A percentile compares a stretch with the other conserved stretches of the same genome.
Evolutionary conservation across 2,113 vertebrate genomes (phyloP).

Genomic region (Patagioenas fasciata): DNA sequence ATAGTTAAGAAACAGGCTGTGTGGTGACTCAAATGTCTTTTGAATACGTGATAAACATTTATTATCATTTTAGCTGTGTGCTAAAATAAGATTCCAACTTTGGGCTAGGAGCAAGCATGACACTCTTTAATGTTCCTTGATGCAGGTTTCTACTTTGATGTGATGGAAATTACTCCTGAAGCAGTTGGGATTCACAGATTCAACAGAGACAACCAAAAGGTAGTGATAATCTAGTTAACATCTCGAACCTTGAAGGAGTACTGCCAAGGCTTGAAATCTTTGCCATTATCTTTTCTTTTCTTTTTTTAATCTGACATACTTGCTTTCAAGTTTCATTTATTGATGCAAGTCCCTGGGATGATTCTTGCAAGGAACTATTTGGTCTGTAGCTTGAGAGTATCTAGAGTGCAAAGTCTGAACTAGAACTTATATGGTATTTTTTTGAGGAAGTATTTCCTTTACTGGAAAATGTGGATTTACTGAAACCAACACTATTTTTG

Average conservation of each 20-base stretch:
- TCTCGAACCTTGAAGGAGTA: neutral
- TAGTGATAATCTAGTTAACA: constrained; percentile 39
- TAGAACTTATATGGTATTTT: neutral
- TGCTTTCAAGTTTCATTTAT: neutral
- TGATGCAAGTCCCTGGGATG: neutral
- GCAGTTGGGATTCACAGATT: constrained; percentile 85
- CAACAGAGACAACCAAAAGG: constrained; percentile 76
- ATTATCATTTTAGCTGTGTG: neutral
- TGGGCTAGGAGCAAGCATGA: neutral
- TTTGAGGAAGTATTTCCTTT: neutral
- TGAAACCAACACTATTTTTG: neutral
- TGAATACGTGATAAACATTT: neutral
- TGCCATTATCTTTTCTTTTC: neutral
- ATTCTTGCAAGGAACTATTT: neutral
- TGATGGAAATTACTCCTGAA: constrained; percentile 92
- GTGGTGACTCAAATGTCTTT: neutral
- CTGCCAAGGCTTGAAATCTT: neutral
- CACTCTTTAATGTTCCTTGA: constrained; percentile 8
- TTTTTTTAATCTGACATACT: neutral
- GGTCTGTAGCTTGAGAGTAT: neutral
- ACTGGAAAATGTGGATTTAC: neutral
- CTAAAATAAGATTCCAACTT: neutral
- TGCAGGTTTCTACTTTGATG: constrained; percentile 91
- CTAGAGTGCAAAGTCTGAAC: neutral
- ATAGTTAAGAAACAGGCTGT: neutral